Evolutionary conservation across 92 coral and sea anemone species (phyloP), one percentile per base, ranked within the genome.

Genomic region (Epizoanthus ramosus): DNA sequence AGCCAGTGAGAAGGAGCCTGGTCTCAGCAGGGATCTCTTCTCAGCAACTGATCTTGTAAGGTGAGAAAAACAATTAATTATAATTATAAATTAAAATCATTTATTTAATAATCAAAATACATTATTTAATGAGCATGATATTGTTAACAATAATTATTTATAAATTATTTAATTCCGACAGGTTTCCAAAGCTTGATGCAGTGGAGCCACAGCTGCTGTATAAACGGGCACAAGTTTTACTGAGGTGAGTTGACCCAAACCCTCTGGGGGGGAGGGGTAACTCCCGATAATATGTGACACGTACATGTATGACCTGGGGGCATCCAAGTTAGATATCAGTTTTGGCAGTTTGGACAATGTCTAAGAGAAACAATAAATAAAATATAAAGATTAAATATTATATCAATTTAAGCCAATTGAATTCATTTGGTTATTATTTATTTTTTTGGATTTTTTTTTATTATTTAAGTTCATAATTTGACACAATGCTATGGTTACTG

Each of bases 121-220:
- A 21, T 35, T 25, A 47, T 73, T 7, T 28, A 35, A 15, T 7
- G 6, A 39, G 12, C 31, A 73, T 73, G 24, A 6, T 47, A 24
- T n/a, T 7, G 3, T 13, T 10, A 75, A 19, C 22, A 52, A 75
- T 35, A 53, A 52, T 9, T 75, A 16, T 35, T 66, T 17, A 16
- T 16, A 18, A 6, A 53, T 13, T 24, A 43, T 54, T 22, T 43
- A 64, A 68, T 79, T 70, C 45, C 47, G 58, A 23, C 80, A 94
- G 99, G 77, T 96, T 88, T 87, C 99, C 99, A 15, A 97, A 97
- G 74, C 72, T 97, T 68, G 99, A 97, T 74, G 94, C 92, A 59
- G 98, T 97, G 6, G 94, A 90, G 43, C 84, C 93, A 43, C 84
- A 86, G 52, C 59, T 94, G 21, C 75, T 97, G 68, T 94, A 97